Conservation (phyloP, 2,888 invertebrate species). For the Dascillus cervinus region DNA sequence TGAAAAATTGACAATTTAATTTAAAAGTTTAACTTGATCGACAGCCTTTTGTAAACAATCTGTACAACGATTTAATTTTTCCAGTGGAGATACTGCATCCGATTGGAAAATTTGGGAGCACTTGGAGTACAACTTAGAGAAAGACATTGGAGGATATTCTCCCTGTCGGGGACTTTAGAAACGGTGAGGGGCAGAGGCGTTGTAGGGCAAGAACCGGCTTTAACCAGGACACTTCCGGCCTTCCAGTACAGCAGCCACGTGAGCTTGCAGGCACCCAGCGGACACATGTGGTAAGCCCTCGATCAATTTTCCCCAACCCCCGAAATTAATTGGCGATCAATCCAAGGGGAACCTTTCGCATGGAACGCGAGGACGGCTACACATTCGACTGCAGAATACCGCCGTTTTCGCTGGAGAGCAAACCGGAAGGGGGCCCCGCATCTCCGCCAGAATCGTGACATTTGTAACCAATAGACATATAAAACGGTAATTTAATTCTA, state of each 20-base stretch:
- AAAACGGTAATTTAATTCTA: too few species aligned
- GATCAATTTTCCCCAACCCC: neutral
- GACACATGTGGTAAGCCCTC: constrained; percentile 87
- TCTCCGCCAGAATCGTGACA: constrained; percentile 34
- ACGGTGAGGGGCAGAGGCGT: constrained; percentile 92
- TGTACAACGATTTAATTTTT: too few species aligned
- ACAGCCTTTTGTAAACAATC: too few species aligned
- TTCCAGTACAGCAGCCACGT: constrained; percentile 98
- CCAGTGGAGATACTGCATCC: constrained; percentile 96
- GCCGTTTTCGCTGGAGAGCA: constrained; percentile 93
- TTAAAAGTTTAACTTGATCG: too few species aligned
- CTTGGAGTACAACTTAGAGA: constrained; percentile 88
- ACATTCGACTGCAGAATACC: constrained; percentile 97
- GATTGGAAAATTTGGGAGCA: constrained; percentile 88
- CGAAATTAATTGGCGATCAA: constrained; percentile 3
- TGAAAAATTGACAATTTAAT: too few species aligned
- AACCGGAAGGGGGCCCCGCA: constrained; percentile 59
- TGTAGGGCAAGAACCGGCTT: constrained; percentile 94
- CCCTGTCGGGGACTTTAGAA: constrained; percentile 86
- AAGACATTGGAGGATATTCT: constrained; percentile 97
- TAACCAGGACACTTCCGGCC: constrained; percentile 81
- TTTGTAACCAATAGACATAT: too few species aligned
- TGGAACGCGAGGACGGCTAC: constrained; percentile 95
- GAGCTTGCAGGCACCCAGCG: constrained; percentile 92
- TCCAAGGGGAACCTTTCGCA: constrained; percentile 87